Evolutionary conservation across 2,113 vertebrate species (phyloP).

Genomic region (Aegotheles bennettii): DNA sequence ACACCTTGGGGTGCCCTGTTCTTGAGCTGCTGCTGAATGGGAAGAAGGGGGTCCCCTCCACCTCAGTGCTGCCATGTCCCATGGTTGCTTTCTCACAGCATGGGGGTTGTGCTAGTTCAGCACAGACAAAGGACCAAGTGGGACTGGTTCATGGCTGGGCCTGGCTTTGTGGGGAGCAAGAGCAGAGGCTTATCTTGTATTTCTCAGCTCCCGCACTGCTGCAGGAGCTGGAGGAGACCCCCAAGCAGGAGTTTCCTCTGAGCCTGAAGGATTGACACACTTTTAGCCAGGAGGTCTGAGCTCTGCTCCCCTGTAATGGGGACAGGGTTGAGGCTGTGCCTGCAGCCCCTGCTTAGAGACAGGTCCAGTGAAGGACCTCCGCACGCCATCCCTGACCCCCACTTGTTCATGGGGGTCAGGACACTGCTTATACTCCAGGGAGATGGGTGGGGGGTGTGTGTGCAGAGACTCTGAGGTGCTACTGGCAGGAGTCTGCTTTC

Average conservation of each 20-base stretch:
- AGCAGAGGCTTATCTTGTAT: rapidly evolving
- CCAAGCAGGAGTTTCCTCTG: neutral
- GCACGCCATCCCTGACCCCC: rapidly evolving
- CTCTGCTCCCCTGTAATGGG: neutral
- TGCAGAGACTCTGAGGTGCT: neutral
- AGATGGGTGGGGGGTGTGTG: rapidly evolving
- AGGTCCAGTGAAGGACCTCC: neutral
- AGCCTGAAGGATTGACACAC: neutral
- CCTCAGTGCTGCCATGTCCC: rapidly evolving
- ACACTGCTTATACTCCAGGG: neutral
- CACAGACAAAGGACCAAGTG: neutral
- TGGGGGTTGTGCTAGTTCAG: neutral
- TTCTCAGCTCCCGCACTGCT: neutral
- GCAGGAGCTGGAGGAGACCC: neutral
- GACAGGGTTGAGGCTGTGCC: neutral
- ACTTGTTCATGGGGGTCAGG: neutral
- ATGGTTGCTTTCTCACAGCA: neutral
- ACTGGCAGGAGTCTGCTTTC: neutral
- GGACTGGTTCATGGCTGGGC: neutral
- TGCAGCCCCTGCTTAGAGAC: neutral
- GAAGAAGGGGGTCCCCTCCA: neutral
- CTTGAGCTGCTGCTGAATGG: neutral
- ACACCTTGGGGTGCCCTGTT: neutral
- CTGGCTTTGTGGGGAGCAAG: neutral
- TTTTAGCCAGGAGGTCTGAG: neutral